Evolutionary conservation across 1,140 invertebrate species (phyloP).

Genomic region (Drosophila sulfurigaster): DNA sequence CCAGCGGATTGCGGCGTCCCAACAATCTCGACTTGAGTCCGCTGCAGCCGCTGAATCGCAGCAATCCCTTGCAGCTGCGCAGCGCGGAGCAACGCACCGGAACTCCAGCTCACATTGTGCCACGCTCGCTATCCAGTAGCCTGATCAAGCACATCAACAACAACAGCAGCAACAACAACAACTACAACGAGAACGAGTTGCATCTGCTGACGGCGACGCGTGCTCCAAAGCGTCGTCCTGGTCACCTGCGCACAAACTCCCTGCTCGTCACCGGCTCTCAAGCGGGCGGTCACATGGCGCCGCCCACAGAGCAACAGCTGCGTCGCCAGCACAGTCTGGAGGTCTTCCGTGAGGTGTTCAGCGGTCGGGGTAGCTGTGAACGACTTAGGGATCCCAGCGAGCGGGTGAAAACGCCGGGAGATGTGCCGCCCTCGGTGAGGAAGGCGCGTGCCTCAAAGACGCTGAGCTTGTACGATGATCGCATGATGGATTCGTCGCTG

Average conservation of each 20-base stretch:
- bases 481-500: conserved; percentile 90
- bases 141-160: conserved; percentile 74
- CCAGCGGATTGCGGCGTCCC: conserved; percentile 51
- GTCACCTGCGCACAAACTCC: conserved; percentile 73
- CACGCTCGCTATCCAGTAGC: conserved; percentile 76
- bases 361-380: conserved; percentile 86
- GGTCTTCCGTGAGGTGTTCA: conserved; percentile 89
- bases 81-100: conserved; percentile 71
- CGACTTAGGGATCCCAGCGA: conserved; percentile 90
- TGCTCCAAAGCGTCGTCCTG: conserved; percentile 59
- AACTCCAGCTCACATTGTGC: conserved; percentile 76
- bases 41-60: conserved; percentile 36
- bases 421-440: conserved; percentile 90
- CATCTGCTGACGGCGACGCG: conserved; percentile 48
- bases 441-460: conserved; percentile 88
- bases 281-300: background rate
- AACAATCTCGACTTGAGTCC: conserved; percentile 80
- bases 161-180: conserved; percentile 48
- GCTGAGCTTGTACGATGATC: conserved; percentile 93
- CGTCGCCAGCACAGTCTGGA: conserved; percentile 88
- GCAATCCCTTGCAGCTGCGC: conserved; percentile 57
- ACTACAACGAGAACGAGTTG: conserved; percentile 65
- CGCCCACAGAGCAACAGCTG: conserved; percentile 70
- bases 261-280: conserved; percentile 55
- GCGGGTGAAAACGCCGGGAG: conserved; percentile 92